Evolutionary conservation across 2,888 invertebrate species (phyloP).

Genomic region (Clivina fossor): DNA sequence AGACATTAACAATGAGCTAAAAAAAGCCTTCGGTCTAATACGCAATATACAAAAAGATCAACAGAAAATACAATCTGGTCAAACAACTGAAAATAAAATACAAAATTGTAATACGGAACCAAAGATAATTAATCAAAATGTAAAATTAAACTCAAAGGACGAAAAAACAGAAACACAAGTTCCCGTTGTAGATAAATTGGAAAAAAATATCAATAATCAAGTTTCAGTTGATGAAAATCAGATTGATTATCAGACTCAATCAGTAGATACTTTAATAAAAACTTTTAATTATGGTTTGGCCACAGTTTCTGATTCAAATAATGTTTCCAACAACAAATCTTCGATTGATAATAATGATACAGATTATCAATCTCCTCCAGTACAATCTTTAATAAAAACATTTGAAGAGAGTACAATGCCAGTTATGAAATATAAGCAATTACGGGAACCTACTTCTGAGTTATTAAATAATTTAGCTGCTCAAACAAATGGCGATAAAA

Average conservation of each 20-base stretch:
- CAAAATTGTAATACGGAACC: conserved; percentile 1
- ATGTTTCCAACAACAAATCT: too few species aligned
- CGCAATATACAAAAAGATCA: conserved; percentile 40
- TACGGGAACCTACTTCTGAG: conserved; percentile 38
- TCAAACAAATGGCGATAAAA: conserved; percentile 14
- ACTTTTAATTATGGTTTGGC: too few species aligned
- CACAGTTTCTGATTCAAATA: too few species aligned
- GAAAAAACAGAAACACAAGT: conserved; percentile 6
- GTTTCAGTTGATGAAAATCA: too few species aligned
- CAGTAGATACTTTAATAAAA: too few species aligned
- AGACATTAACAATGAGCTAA: conserved; percentile 51
- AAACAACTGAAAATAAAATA: conserved; percentile 30
- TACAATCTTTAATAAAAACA: conserved; percentile 58
- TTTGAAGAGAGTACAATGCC: conserved; percentile 66
- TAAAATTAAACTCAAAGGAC: background rate
- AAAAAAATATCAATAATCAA: too few species aligned
- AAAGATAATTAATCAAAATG: background rate
- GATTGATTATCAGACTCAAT: too few species aligned
- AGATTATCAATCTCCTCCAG: conserved; percentile 53
- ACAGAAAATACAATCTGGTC: conserved; percentile 40
- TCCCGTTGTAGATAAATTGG: too few species aligned
- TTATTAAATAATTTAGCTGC: conserved; percentile 12
- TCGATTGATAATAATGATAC: too few species aligned
- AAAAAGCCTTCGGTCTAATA: conserved; percentile 47
- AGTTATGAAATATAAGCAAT: conserved; percentile 57